Conservation (phyloP, 2,888 invertebrate species). For the Nasonia oneida region DNA sequence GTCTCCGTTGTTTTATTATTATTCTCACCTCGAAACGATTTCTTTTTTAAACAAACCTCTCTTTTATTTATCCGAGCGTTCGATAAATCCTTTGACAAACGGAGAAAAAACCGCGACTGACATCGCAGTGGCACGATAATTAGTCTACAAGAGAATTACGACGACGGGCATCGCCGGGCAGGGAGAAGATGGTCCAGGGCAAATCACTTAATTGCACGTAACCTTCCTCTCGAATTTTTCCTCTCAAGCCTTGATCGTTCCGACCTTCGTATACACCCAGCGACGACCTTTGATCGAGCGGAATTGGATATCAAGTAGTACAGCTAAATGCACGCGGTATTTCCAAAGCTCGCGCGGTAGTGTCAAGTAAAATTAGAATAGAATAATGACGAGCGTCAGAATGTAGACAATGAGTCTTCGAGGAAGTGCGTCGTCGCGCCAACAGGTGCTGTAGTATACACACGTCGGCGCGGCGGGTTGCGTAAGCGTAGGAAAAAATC, state of each 20-base stretch:
- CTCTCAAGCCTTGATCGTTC: slow-evolving; percentile 45
- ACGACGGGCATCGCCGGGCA: neutral
- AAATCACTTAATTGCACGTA: slow-evolving; percentile 70
- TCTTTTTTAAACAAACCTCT: neutral
- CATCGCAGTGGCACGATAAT: slow-evolving; percentile 18
- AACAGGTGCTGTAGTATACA: slow-evolving; percentile 48
- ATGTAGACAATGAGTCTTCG: neutral
- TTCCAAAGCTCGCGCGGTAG: neutral
- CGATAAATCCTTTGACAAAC: slow-evolving; percentile 51
- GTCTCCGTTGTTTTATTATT: neutral
- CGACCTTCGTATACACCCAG: slow-evolving; percentile 62
- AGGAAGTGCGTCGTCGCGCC: slow-evolving; percentile 15
- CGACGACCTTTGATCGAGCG: slow-evolving; percentile 70
- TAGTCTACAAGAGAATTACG: neutral
- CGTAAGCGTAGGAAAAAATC: slow-evolving; percentile 34
- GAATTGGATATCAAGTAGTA: slow-evolving; percentile 74
- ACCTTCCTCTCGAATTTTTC: slow-evolving; percentile 60
- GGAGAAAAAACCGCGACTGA: slow-evolving; percentile 29
- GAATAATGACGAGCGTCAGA: neutral
- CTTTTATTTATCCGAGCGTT: neutral
- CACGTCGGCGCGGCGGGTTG: slow-evolving; percentile 9
- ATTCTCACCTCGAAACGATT: neutral
- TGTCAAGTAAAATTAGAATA: slow-evolving; percentile 1
- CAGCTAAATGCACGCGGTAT: neutral
- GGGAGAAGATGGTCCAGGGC: slow-evolving; percentile 62